These are phyloP conservation scores for Tribolium freemani DNA, from an alignment of 2,888 invertebrate genomes.

Conservation along the genomic window DNA sequence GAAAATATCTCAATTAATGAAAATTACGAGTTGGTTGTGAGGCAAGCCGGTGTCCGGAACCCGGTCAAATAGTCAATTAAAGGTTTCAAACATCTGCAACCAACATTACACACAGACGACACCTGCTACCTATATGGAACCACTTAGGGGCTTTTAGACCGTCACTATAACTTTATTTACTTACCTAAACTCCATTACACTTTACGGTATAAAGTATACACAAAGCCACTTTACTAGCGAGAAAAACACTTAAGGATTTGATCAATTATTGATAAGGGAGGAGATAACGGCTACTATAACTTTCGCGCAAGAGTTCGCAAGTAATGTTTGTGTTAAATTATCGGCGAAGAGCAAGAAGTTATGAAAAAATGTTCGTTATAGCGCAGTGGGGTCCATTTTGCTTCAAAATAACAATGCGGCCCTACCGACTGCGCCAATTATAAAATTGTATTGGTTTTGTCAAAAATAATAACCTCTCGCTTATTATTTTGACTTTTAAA, in stretches of 20 bases:
- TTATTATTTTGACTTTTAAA: too few relatives aligned
- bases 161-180: conserved; percentile 55
- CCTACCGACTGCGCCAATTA: too few relatives aligned
- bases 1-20: conserved; percentile 41
- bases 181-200: conserved; percentile 51
- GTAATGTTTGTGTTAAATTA: too few relatives aligned
- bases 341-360: too few relatives aligned
- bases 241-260: conserved; percentile 24
- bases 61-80: conserved; percentile 60
- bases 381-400: too few relatives aligned
- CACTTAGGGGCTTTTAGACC: conserved; percentile 58
- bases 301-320: neutral
- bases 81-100: conserved; percentile 60
- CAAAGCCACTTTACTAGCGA: conserved; percentile 21
- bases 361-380: too few relatives aligned
- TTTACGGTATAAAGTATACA: conserved; percentile 39
- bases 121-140: conserved; percentile 56
- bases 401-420: too few relatives aligned
- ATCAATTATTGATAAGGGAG: conserved; percentile 22
- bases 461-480: too few relatives aligned
- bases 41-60: conserved; percentile 32
- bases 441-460: too few relatives aligned
- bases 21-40: too few relatives aligned
- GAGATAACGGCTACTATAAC: conserved; percentile 5
- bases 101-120: conserved; percentile 54